Evolutionary conservation across 2,797 vertebrate genomes (phyloP), one percentile per base, ranked within the genome.

Genomic region (Odontamblyopus rebecca): DNA sequence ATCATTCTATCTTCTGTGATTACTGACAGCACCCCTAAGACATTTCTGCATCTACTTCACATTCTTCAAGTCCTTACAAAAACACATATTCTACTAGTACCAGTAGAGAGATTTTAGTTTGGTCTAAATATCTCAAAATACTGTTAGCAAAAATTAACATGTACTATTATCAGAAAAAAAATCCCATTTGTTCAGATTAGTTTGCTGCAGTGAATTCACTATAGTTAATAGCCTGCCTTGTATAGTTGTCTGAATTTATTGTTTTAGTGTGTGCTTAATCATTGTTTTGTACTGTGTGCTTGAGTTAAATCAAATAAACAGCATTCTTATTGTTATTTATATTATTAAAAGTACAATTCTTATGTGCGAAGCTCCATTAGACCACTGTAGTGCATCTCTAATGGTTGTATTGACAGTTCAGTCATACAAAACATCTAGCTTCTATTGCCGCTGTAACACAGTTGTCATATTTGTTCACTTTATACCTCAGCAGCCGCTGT

Each of bases 381-480:
- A 1, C 27, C 57, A 30, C 38, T 64, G 62, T 18, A 3, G n/a
- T 27, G 41, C 50, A 18, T 51, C 26, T 26, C 12, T 64, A 48
- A 64, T 50, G 23, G 50, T 19, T 67, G 48, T 53, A 48, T 51
- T 66, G 44, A 30, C 44, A 53, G 50, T 54, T 51, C 29, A n/a
- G 48, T 67, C 29, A 53, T n/a, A 53, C 27, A 54, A 51, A 66
- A 26, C 48, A 11, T 27, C 18, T 48, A n/a, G 26, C 44, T 15
- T n/a, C 65, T 54, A 23, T 67, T 32, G 19, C 29, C 64, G 4
- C 19, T 54, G 48, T 67, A 67, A 67, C 65, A 67, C 29, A 67
- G 65, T 67, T 32, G 48, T 67, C 50, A 67, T 32, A 54, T 67
- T 11, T 67, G 30, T 54, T 53, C 18, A 67, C 65, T 53, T 67